These are phyloP conservation scores for Periophthalmus magnuspinnatus DNA, from an alignment of 2,797 vertebrate species.

Conservation along the genomic window DNA sequence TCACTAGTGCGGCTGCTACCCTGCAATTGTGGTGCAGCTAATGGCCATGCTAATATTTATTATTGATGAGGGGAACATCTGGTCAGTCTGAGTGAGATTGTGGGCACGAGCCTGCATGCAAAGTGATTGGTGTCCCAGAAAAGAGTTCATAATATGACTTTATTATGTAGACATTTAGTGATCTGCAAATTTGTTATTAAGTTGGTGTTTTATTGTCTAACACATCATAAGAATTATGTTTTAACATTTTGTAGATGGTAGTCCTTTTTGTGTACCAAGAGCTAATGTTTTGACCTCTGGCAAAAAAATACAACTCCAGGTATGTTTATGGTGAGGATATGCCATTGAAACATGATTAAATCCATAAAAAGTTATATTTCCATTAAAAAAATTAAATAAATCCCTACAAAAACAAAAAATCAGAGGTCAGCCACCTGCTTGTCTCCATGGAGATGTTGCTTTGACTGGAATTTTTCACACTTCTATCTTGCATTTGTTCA, in stretches of 20 bases:
- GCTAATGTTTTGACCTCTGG: no score
- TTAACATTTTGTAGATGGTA: background rate
- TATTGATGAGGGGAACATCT: constrained; percentile 60
- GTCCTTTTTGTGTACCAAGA: background rate
- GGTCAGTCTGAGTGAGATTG: constrained; percentile 38
- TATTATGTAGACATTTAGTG: background rate
- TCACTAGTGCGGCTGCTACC: constrained; percentile 24
- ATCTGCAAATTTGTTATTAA: no score
- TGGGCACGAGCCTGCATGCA: constrained; percentile 10
- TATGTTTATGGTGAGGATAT: background rate
- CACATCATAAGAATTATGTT: background rate
- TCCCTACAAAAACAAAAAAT: no score
- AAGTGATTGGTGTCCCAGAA: constrained; percentile 38
- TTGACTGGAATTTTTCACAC: no score
- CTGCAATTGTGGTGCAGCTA: constrained; percentile 28
- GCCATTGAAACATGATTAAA: background rate
- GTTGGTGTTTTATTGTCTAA: no score
- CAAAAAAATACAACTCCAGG: background rate
- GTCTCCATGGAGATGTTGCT: no score
- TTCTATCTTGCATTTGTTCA: no score
- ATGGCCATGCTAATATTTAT: constrained; percentile 52
- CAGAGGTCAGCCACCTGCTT: no score
- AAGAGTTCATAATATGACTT: background rate
- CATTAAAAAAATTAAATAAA: background rate
- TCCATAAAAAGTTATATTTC: background rate